A percentile compares a stretch with the other conserved stretches of the same genome.
Conservation (phyloP, 1,140 invertebrate species). For the Atta texana region DNA sequence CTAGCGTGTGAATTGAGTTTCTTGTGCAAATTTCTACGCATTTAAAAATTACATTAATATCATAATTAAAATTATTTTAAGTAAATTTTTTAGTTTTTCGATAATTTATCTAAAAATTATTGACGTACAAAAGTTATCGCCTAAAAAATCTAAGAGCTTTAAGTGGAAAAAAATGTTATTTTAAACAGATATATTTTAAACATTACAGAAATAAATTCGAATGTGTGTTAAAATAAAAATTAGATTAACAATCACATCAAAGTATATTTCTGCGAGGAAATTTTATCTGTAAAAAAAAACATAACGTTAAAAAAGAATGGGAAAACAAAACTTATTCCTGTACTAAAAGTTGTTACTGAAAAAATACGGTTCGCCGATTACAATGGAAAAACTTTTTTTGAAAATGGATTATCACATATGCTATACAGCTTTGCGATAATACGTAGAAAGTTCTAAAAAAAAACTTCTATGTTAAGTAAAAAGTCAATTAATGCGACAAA, state of each 20-base stretch:
- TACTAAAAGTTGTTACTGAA: not conserved
- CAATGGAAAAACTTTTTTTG: not conserved
- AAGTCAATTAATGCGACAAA: constrained; percentile 9
- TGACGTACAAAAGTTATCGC: not conserved
- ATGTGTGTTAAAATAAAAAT: not conserved
- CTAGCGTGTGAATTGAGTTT: too few relatives aligned
- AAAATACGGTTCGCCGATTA: not conserved
- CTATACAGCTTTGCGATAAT: not conserved
- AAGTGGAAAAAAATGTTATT: not conserved
- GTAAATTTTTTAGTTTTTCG: not conserved
- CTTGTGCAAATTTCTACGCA: too few relatives aligned
- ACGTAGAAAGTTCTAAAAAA: not conserved
- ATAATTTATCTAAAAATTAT: not conserved
- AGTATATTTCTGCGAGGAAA: not conserved
- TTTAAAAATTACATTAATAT: not conserved
- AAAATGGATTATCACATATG: not conserved
- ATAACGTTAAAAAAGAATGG: not conserved
- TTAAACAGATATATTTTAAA: not conserved
- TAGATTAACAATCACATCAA: not conserved
- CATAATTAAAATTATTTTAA: constrained; percentile 14
- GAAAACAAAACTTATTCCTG: not conserved
- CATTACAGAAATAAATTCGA: not conserved
- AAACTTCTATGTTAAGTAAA: constrained; percentile 12
- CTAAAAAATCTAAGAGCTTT: not conserved
- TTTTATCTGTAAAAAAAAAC: not conserved